Evolutionary conservation across 1,140 invertebrate genomes (phyloP), one percentile per base, ranked within the genome.

Genomic region (Augochlora pura): DNA sequence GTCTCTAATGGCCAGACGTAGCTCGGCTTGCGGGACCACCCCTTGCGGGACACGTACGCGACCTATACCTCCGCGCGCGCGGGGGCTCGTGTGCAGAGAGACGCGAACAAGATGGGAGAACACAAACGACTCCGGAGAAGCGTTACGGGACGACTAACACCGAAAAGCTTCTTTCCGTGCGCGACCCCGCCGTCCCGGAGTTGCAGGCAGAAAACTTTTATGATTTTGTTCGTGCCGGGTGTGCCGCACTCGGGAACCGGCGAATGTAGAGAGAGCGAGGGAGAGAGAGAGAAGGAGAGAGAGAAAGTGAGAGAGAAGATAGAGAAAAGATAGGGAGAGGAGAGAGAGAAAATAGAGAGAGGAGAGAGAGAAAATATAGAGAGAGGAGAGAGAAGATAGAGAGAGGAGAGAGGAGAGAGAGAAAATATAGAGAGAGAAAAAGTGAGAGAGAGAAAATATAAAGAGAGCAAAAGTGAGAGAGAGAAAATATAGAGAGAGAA

Each of bases 181-280:
- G 59, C 72, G 76, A n/a, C 9, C 42, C 14, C 68, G 64, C 27
- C 27, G 65, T 77, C 74, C 57, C 54, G 62, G 72, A 84, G 73
- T 84, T 86, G 78, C 81, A 88, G 86, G 75, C 81, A 86, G n/a
- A 75, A 88, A 88, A 88, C 79, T 88, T 88, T 88, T 88, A 88
- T 88, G 87, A 88, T 88, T 88, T 86, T 86, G 75, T 86, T 88
- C 81, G 80, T 81, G 82, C 71, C 60, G 85, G 69, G 72, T 49
- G 76, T 18, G 63, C 60, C 18, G 27, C 54, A 32, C 27, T 6
- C 54, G 70, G 74, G 69, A 57, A 76, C 66, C n/a, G 42, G 23
- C 18, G 59, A 69, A 49, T 12, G 23, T 38, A 49, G 46, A 46
- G 32, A 32, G 52, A 42, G 14, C 42, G 25, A 32, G n/a, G 0